Evolutionary conservation across 2,888 invertebrate species (phyloP), one percentile per base, ranked within the genome.

Genomic region (Panorpa germanica): DNA sequence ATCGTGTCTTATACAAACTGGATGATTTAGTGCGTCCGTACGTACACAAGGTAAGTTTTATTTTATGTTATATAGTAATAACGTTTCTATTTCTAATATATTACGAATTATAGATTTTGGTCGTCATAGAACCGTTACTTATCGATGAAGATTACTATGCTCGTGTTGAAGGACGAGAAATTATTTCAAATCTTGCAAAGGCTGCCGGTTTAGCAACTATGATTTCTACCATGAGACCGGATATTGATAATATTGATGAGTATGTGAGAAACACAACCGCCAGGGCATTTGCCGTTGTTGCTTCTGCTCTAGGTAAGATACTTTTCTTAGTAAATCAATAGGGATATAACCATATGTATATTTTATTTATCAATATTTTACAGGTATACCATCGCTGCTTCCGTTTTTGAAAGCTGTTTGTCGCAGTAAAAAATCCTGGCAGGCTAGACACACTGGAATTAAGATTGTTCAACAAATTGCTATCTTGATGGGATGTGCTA

Each of bases 101-200:
- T 16, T 15, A 9, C 15, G 9, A 32, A 32, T 43, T 43, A n/a
- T 44, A 73, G 69, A 98, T 98, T 50, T 66, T 98, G 38, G 98
- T 99, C 10, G 98, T 98, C 4, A 98, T 98, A 50, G 98, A 98
- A 57, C 98, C 98, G 1, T 60, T 98, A 37, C 62, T 98, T 22
- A 98, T 98, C 50, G 98, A 99, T 53, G 98, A 98, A 65, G 98
- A 99, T 56, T 99, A 99, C 57, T 99, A 98, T 52, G 98, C 98
- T 15, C 81, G 98, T 50, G 98, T 98, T 6, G 98, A 99, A 56
- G 98, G 96, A 40, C 70, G 98, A 46, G 98, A 98, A 58, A 98
- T 98, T 43, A 99, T 98, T 47, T 95, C 93, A 0, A 99, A 98
- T 57, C 62, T 98, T 47, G 96, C 98, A 1, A 98, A 99, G 60